Evolutionary conservation across 1,140 invertebrate genomes (phyloP), one percentile per base, ranked within the genome.

Genomic region (Glossosoma conforme): DNA sequence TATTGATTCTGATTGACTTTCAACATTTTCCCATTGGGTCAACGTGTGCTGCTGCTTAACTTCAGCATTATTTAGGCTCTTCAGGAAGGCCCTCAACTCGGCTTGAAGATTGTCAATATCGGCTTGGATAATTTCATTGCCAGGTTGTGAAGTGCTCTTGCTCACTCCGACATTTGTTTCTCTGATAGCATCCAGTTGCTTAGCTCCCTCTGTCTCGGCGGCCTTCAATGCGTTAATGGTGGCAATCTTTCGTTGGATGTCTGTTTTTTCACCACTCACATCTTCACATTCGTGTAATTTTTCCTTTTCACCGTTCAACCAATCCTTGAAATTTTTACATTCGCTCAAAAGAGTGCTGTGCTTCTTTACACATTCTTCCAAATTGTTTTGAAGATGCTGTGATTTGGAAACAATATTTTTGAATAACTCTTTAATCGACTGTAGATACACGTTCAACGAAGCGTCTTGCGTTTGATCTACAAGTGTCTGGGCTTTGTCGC

Each of bases 351-450:
- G 82, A 44, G 87, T 79, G 61, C 84, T 84, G 63, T 98, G 93
- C 54, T 87, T 89, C 45, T 88, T 83, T 0, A 93, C 89, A 65
- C 89, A 91, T 25, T 83, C 80, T 60, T 94, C 90, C 20, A 96
- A 75, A 63, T 91, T 89, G 35, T 86, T 83, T 35, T 94, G 72
- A 2, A 96, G 74, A 60, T 89, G 85, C 68, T 90, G 83, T 1
- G 92, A 95, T 66, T 92, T 93, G 0, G 81, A 74, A 1, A 91
- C 91, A 58, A 96, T 91, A 60, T 87, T 88, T 55, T 87, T 79
- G 70, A 96, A 97, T 11, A 95, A 74, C 62, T 88, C 84, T 62
- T 92, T 91, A 4, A 96, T 92, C 0, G 92, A 93, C 60, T 89
- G 82, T 1, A 95, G 69, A 65, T 92, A 93, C 3, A 88, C 79